phyloP scores from a whole-genome alignment of 2,797 vertebrate species.

The Silurus aristotelis region DNA sequence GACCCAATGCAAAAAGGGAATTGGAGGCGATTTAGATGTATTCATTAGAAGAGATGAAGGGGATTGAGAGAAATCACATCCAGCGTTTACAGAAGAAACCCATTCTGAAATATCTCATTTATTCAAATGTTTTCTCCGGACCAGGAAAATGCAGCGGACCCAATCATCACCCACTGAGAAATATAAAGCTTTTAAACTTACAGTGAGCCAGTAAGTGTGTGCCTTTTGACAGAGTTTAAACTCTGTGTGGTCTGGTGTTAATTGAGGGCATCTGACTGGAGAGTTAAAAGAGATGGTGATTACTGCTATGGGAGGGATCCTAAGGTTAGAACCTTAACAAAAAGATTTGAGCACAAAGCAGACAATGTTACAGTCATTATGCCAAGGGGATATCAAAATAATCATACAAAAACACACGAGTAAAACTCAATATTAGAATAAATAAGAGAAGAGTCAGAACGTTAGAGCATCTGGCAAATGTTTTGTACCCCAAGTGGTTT shows the following conservation, averaged over 20 bases:
- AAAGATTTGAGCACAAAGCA: neutral
- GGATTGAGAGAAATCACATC: too few relatives aligned
- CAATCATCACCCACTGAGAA: conserved; percentile 35
- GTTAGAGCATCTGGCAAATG: neutral
- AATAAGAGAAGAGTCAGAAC: neutral
- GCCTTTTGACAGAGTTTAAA: conserved; percentile 29
- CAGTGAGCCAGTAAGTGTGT: conserved; percentile 22
- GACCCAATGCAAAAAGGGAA: neutral
- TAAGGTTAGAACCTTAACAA: conserved; percentile 15
- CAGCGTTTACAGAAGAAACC: neutral
- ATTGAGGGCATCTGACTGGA: conserved; percentile 30
- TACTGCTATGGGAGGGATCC: conserved; percentile 3
- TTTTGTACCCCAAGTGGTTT: neutral
- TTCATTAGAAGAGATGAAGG: neutral
- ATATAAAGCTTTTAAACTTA: conserved; percentile 32
- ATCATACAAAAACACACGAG: neutral
- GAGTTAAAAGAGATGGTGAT: conserved; percentile 18
- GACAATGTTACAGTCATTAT: conserved; percentile 5
- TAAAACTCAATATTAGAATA: neutral
- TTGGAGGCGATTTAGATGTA: neutral
- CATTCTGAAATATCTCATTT: neutral
- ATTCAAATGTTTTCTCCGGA: conserved; percentile 1
- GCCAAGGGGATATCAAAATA: conserved; percentile 21
- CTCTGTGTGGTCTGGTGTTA: conserved; percentile 14
- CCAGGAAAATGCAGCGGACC: neutral